phyloP scores from a whole-genome alignment of 2,888 invertebrate species.

The Eubasilissa splendida region DNA sequence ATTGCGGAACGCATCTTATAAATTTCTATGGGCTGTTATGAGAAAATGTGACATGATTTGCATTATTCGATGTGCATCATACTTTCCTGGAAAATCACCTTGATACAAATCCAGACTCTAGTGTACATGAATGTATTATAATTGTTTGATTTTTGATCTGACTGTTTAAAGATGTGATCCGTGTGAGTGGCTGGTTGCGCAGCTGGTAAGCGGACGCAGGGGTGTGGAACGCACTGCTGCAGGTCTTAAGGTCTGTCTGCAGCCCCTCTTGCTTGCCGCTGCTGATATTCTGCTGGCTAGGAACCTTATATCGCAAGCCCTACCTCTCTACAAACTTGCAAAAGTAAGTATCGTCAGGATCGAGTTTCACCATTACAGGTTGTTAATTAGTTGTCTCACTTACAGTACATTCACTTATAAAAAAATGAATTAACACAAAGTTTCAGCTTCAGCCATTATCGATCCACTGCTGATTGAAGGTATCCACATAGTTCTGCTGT shows the following conservation, averaged over 20 bases:
- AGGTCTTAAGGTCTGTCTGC: constrained; percentile 70
- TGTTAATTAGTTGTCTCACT: too few species aligned
- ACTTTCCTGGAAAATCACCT: too few species aligned
- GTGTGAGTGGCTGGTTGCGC: constrained; percentile 70
- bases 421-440: too few species aligned
- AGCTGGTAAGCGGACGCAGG: constrained; percentile 54
- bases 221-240: constrained; percentile 68
- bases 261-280: constrained; percentile 82
- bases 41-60: background rate
- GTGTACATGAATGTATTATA: too few species aligned
- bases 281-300: constrained; percentile 86
- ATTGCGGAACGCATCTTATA: background rate
- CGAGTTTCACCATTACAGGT: too few species aligned
- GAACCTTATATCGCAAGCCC: constrained; percentile 83
- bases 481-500: too few species aligned
- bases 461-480: too few species aligned
- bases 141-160: constrained; percentile 5
- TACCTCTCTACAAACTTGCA: constrained; percentile 85
- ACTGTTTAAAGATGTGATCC: constrained; percentile 64
- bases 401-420: too few species aligned
- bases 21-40: background rate
- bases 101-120: too few species aligned
- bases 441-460: too few species aligned
- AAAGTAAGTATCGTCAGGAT: constrained; percentile 68
- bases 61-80: too few species aligned